A percentile compares a stretch with the other conserved stretches of the same genome.
phyloP scores from a whole-genome alignment of 2,797 vertebrate species.

The Pseudochaenichthys georgianus region DNA sequence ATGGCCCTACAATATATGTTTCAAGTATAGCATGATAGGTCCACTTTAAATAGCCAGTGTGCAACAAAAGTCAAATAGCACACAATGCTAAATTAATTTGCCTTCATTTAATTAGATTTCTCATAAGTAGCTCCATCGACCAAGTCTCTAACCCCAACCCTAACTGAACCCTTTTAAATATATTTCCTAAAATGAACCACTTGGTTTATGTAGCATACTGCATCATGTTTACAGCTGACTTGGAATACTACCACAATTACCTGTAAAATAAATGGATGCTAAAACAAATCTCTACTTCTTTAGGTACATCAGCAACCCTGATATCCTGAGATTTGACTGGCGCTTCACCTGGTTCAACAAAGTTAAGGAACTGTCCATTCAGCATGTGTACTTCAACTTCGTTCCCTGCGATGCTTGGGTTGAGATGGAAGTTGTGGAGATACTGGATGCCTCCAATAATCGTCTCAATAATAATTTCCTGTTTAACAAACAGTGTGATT shows the following conservation, averaged over 20 bases:
- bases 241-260: not conserved
- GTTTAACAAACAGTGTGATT: constrained; percentile 85
- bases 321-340: constrained; percentile 90
- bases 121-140: no score
- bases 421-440: constrained; percentile 78
- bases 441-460: constrained; percentile 85
- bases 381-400: constrained; percentile 87
- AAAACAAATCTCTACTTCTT: constrained; percentile 29
- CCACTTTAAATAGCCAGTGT: not conserved
- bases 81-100: not conserved
- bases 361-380: constrained; percentile 79
- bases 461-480: constrained; percentile 74
- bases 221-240: not conserved
- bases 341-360: constrained; percentile 90
- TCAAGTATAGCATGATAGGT: no score
- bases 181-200: not conserved
- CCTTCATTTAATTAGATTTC: not conserved
- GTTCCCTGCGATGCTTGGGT: constrained; percentile 89
- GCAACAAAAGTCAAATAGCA: not conserved
- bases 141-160: no score
- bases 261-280: not conserved
- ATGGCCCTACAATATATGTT: no score
- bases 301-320: constrained; percentile 91
- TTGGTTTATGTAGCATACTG: not conserved
- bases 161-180: no score